A percentile compares a stretch with the other conserved stretches of the same genome.
These are phyloP conservation scores for Spinibarbus caldwelli DNA, from an alignment of 2,797 vertebrate genomes.

Conservation along the genomic window DNA sequence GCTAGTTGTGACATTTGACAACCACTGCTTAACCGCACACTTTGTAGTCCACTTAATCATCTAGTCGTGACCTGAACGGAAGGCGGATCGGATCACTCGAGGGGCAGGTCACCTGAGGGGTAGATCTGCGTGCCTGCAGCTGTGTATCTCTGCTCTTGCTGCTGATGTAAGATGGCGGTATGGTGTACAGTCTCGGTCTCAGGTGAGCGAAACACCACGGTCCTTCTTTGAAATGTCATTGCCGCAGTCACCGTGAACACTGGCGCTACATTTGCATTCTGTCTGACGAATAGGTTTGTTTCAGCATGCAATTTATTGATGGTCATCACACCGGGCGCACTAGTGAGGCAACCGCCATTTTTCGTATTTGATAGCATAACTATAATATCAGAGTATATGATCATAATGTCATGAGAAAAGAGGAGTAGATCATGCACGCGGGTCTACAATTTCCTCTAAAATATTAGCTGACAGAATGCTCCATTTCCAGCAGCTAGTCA, in stretches of 20 bases:
- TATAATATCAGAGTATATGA: not conserved
- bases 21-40: not conserved
- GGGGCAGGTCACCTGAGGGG: slow-evolving; percentile 35
- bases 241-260: not conserved
- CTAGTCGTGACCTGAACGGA: not conserved
- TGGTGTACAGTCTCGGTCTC: slow-evolving; percentile 51
- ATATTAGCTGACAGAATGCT: not conserved
- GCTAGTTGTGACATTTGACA: not conserved
- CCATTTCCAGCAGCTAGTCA: not conserved
- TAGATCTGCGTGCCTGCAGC: slow-evolving; percentile 35
- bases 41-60: not conserved
- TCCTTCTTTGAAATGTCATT: not conserved
- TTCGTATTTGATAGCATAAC: slow-evolving; percentile 53
- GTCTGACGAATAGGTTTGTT: not conserved
- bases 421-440: not conserved
- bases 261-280: not conserved
- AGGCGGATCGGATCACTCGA: slow-evolving; percentile 19
- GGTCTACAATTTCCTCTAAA: not conserved
- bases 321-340: slow-evolving; percentile 8
- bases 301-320: slow-evolving; percentile 1
- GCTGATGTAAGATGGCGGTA: slow-evolving; percentile 54
- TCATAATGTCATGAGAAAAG: not conserved
- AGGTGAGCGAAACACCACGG: slow-evolving; percentile 52
- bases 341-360: slow-evolving; percentile 62
- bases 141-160: not conserved